phyloP scores from a whole-genome alignment of 2,888 invertebrate species.

The Dynastes grantii region DNA sequence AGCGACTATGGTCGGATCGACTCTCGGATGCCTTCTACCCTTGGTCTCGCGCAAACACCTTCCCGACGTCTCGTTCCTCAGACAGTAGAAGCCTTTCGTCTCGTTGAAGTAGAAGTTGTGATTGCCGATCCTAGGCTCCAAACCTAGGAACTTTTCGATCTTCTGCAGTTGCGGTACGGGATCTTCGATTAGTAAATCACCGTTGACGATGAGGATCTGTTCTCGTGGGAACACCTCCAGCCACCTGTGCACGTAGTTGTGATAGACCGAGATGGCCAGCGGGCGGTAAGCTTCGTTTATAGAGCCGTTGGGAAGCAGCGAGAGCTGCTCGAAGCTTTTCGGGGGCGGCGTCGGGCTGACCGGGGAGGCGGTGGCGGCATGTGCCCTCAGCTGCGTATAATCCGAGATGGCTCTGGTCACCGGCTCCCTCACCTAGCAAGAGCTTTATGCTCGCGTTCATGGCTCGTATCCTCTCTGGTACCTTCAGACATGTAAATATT shows the following conservation, averaged over 20 bases:
- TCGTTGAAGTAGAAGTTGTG: slow-evolving; percentile 97
- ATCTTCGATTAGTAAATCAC: slow-evolving; percentile 92
- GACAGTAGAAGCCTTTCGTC: slow-evolving; percentile 96
- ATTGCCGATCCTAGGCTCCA: slow-evolving; percentile 80
- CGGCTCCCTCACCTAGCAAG: slow-evolving; percentile 95
- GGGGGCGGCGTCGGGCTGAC: slow-evolving; percentile 69
- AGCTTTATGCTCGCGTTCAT: slow-evolving; percentile 96
- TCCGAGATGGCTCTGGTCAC: slow-evolving; percentile 97
- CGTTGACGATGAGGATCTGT: slow-evolving; percentile 95
- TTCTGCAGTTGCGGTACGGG: slow-evolving; percentile 90
- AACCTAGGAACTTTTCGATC: slow-evolving; percentile 89
- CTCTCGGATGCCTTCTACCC: slow-evolving; percentile 87
- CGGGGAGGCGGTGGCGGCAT: slow-evolving; percentile 84
- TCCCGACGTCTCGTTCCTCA: slow-evolving; percentile 87
- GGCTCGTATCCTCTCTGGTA: slow-evolving; percentile 92
- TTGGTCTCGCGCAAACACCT: slow-evolving; percentile 89
- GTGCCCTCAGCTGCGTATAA: slow-evolving; percentile 93
- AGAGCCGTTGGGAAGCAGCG: slow-evolving; percentile 85
- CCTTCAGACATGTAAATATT: slow-evolving; percentile 71
- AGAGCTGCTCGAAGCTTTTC: slow-evolving; percentile 86
- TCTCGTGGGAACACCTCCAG: slow-evolving; percentile 92
- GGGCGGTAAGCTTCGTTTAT: slow-evolving; percentile 89
- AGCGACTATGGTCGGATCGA: slow-evolving; percentile 85
- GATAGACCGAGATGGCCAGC: slow-evolving; percentile 91
- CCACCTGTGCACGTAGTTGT: slow-evolving; percentile 93